Evolutionary conservation across 2,888 invertebrate genomes (phyloP), one percentile per base, ranked within the genome.

Genomic region (Phyllotreta striolata): DNA sequence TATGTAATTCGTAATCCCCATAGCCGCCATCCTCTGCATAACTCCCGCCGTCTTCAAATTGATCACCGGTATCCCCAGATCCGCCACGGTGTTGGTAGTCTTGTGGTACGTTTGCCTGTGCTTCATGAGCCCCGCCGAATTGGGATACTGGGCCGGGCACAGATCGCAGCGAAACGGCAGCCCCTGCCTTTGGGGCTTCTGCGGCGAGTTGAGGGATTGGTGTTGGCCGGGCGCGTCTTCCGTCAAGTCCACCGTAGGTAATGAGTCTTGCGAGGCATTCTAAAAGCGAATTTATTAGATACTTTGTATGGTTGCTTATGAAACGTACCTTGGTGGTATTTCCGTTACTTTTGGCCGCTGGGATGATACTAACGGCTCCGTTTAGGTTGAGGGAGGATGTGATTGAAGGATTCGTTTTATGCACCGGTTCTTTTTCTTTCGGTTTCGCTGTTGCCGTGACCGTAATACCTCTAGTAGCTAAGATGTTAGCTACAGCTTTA

Each of bases 391-490:
- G 80, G 57, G 75, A 87, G 80, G 62, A 84, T 71, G 78, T 85
- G 80, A 57, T 83, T 41, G 84, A 83, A 1, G 85, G 83, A 35
- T 84, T 82, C 9, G 83, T 80, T 73, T 84, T 75, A 62, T 72
- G 70, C 34, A 77, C 66, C 34, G 70, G 56, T 54, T 72, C 72
- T 55, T 76, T 74, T 49, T 78, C 77, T 68, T 79, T 79, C 7
- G 82, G 72, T 74, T 84, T 84, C 7, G 82, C 87, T 34, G 87
- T 85, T 49, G 89, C 88, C 49, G 91, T 91, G 0, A 92, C 88
- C 39, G 91, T 91, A 60, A 92, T 92, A 1, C 92, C 92, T 66
- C 92, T 83, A 5, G 89, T 89, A 2, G 91, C 91, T 63, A 92
- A 79, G 63, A 92, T 89, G 76, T 89, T 90, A 0, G 92, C 91